These are phyloP conservation scores for Tachystola acroxantha DNA, from an alignment of 2,888 invertebrate species.

Conservation along the genomic window DNA sequence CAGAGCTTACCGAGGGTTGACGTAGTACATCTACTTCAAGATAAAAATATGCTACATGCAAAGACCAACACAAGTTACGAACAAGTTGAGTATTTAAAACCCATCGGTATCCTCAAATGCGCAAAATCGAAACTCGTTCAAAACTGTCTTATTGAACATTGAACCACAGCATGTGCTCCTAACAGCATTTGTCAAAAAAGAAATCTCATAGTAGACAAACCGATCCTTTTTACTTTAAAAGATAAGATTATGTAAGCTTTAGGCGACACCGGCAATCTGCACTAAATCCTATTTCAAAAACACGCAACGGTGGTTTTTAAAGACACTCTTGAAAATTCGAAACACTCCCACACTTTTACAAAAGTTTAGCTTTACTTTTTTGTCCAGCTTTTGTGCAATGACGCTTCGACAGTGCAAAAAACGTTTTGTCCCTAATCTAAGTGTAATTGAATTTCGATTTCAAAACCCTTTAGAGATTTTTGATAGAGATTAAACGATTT, in stretches of 20 bases:
- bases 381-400: slow-evolving; percentile 44
- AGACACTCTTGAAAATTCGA: slow-evolving; percentile 45
- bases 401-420: slow-evolving; percentile 40
- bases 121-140: slow-evolving; percentile 1
- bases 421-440: slow-evolving; percentile 58
- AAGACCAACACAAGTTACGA: neutral
- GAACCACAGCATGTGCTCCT: slow-evolving; percentile 39
- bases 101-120: neutral
- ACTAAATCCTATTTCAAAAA: slow-evolving; percentile 66
- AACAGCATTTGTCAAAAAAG: slow-evolving; percentile 63
- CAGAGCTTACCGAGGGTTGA: neutral
- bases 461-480: slow-evolving; percentile 21
- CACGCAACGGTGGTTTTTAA: slow-evolving; percentile 71
- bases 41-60: neutral
- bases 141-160: too few species aligned
- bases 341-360: slow-evolving; percentile 64
- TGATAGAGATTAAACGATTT: neutral
- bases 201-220: slow-evolving; percentile 39
- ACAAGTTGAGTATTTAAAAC: slow-evolving; percentile 4
- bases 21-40: neutral
- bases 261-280: slow-evolving; percentile 50
- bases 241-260: slow-evolving; percentile 62
- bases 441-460: slow-evolving; percentile 47
- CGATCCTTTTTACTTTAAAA: slow-evolving; percentile 41
- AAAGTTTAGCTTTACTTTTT: slow-evolving; percentile 50